A percentile compares a stretch with the other conserved stretches of the same genome.
These are phyloP conservation scores for Ectemnius continuus DNA, from an alignment of 2,888 invertebrate genomes.

Conservation along the genomic window DNA sequence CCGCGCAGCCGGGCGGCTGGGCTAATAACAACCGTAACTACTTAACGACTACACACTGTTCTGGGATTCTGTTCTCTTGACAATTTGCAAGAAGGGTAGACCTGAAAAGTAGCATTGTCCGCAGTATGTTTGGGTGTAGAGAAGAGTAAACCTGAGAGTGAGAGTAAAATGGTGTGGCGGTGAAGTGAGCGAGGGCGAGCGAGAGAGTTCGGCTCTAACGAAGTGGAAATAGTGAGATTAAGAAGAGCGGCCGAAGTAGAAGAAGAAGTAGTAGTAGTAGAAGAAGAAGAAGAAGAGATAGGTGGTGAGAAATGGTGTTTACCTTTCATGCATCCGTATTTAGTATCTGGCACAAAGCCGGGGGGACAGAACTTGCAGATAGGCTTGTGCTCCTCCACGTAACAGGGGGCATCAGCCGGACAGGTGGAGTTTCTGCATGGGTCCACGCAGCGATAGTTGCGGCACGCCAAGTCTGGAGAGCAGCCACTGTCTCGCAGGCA, in stretches of 20 bases:
- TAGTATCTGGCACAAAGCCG: conserved; percentile 94
- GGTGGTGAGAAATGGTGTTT: conserved; percentile 80
- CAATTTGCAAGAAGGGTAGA: conserved; percentile 26
- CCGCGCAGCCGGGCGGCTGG: no score
- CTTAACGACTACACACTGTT: no score
- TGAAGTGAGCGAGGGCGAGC: background rate
- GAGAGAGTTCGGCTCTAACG: background rate
- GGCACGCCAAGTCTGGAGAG: conserved; percentile 90
- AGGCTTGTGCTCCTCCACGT: conserved; percentile 96
- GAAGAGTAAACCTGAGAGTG: conserved; percentile 24
- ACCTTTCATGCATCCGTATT: conserved; percentile 98
- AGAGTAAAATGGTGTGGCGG: conserved; percentile 1
- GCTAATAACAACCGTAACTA: no score
- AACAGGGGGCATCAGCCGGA: conserved; percentile 91
- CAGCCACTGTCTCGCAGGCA: conserved; percentile 94
- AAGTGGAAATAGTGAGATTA: conserved; percentile 24
- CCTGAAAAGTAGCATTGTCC: conserved; percentile 57
- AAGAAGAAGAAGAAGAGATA: conserved; percentile 52
- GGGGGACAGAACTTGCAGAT: conserved; percentile 97
- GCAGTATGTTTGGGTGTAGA: conserved; percentile 56
- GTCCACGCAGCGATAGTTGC: conserved; percentile 93
- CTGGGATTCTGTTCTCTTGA: conserved; percentile 43
- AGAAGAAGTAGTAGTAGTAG: conserved; percentile 8
- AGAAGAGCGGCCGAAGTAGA: conserved; percentile 20
- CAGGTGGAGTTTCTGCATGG: conserved; percentile 93